A percentile compares a stretch with the other conserved stretches of the same genome.
These are phyloP conservation scores for Drosophila monieri DNA, from an alignment of 2,888 invertebrate genomes.

Conservation along the genomic window DNA sequence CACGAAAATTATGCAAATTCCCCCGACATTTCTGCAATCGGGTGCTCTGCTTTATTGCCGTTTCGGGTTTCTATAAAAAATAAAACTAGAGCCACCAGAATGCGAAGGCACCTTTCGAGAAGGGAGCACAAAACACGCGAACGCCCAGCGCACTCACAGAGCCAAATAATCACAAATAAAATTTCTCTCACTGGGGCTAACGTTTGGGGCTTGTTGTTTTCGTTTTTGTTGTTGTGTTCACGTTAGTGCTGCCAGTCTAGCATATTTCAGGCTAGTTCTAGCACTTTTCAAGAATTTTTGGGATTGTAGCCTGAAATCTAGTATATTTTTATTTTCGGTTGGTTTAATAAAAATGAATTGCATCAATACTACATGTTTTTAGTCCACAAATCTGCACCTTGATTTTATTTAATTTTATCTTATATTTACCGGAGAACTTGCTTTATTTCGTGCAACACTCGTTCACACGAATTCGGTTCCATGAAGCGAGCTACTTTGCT, in stretches of 20 bases:
- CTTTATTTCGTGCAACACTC: too few species aligned
- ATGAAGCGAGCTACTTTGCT: too few species aligned
- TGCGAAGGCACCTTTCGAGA: slow-evolving; percentile 6
- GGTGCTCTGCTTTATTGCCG: slow-evolving; percentile 15
- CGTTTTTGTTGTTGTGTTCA: slow-evolving; percentile 1
- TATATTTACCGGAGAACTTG: too few species aligned
- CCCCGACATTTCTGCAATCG: slow-evolving; percentile 28
- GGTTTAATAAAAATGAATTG: too few species aligned
- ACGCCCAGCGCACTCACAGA: slow-evolving; percentile 14
- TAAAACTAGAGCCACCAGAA: background rate
- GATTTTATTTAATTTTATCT: too few species aligned
- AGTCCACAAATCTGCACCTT: background rate
- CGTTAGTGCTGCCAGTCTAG: too few species aligned
- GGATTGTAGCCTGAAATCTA: too few species aligned
- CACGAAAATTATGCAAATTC: slow-evolving; percentile 42
- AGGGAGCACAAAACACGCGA: slow-evolving; percentile 25
- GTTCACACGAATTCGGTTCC: too few species aligned
- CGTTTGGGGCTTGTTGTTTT: slow-evolving; percentile 1
- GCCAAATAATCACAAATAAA: background rate
- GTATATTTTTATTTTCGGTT: too few species aligned
- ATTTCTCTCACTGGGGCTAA: background rate
- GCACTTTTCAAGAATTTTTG: too few species aligned
- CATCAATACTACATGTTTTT: background rate
- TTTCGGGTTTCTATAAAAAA: slow-evolving; percentile 18
- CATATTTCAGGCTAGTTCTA: too few species aligned